phyloP scores from a whole-genome alignment of 2,888 invertebrate genomes.

The Dolichomitus sp. region DNA sequence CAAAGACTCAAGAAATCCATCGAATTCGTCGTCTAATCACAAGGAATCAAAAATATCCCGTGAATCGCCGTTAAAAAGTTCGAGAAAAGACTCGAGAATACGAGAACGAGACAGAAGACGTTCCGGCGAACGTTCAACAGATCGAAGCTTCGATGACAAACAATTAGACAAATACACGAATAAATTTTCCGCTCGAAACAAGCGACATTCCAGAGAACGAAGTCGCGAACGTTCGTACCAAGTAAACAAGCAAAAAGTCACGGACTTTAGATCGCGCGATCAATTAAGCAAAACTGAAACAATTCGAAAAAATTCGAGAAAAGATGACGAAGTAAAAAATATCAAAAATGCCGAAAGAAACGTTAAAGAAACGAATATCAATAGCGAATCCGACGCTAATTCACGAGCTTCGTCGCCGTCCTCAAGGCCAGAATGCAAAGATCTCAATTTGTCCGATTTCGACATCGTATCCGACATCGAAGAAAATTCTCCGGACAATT shows the following conservation, averaged over 20 bases:
- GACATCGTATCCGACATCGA: conserved; percentile 80
- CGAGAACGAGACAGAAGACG: conserved; percentile 44
- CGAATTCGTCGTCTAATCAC: conserved; percentile 32
- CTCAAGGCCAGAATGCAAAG: conserved; percentile 73
- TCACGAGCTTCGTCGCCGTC: conserved; percentile 21
- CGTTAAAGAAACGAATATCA: conserved; percentile 56
- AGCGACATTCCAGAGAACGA: conserved; percentile 70
- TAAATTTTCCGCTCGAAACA: conserved; percentile 71
- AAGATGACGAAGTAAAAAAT: conserved; percentile 33
- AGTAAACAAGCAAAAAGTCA: conserved; percentile 64
- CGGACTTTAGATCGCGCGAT: conserved; percentile 48
- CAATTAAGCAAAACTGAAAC: conserved; percentile 24
- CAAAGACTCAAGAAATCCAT: conserved; percentile 52
- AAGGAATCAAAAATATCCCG: conserved; percentile 63
- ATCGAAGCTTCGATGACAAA: conserved; percentile 73
- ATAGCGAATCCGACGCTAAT: conserved; percentile 59
- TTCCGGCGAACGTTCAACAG: conserved; percentile 48
- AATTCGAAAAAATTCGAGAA: conserved; percentile 48
- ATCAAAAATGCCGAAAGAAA: conserved; percentile 46
- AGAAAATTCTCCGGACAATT: conserved; percentile 71
- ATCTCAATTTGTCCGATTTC: conserved; percentile 80
- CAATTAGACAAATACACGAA: conserved; percentile 69
- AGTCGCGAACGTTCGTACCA: conserved; percentile 73
- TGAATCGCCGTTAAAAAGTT: conserved; percentile 60
- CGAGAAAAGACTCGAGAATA: conserved; percentile 62